These are phyloP conservation scores for Criorhina ranunculi DNA, from an alignment of 2,888 invertebrate genomes.

Conservation along the genomic window DNA sequence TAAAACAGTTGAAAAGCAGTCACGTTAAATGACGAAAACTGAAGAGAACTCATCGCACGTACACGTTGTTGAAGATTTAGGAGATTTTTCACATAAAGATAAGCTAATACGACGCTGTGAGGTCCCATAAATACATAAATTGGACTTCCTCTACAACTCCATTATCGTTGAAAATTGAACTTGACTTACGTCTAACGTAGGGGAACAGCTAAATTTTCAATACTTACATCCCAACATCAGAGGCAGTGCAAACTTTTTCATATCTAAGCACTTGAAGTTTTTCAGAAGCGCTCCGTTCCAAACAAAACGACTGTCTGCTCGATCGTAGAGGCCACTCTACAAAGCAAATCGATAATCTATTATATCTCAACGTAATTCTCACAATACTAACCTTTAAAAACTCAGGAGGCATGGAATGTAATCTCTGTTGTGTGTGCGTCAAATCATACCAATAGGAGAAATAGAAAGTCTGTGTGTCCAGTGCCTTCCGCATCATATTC, in stretches of 20 bases:
- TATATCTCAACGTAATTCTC: not conserved
- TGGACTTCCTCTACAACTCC: no score
- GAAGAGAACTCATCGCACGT: no score
- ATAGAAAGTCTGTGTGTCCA: slow-evolving; percentile 94
- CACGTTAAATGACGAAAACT: no score
- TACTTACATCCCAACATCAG: slow-evolving; percentile 96
- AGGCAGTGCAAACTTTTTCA: slow-evolving; percentile 93
- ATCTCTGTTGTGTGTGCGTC: slow-evolving; percentile 94
- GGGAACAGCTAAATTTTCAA: no score
- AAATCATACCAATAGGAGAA: slow-evolving; percentile 98
- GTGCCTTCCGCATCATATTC: slow-evolving; percentile 92
- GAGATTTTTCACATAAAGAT: no score
- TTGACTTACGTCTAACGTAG: no score
- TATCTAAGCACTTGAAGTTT: slow-evolving; percentile 91
- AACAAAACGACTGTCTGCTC: slow-evolving; percentile 95
- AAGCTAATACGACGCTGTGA: no score
- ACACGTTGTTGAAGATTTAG: no score
- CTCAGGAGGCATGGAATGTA: slow-evolving; percentile 93
- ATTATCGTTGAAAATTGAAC: no score
- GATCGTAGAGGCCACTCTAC: slow-evolving; percentile 89
- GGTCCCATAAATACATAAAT: no score
- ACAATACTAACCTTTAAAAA: slow-evolving; percentile 89
- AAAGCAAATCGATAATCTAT: slow-evolving; percentile 61
- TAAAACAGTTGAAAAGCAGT: no score
- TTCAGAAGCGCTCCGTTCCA: slow-evolving; percentile 95